These are phyloP conservation scores for Corella eumyota DNA, from an alignment of 23 tunicate species.

Conservation along the genomic window DNA sequence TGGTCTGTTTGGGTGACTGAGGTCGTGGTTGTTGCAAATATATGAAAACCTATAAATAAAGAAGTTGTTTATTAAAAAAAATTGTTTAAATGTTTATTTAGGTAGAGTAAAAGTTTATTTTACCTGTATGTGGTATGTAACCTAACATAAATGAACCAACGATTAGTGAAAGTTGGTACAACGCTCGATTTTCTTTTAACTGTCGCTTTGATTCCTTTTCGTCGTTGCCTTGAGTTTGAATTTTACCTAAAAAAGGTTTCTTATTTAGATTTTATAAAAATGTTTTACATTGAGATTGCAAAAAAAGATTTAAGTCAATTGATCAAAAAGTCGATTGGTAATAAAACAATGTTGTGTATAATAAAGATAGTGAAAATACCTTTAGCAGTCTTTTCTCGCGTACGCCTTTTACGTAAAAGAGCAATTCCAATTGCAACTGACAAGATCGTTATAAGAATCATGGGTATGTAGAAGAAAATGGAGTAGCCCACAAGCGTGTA, in stretches of 20 bases:
- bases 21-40: constrained; percentile 17
- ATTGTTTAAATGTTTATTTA: background rate
- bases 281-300: no score
- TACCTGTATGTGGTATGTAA: constrained; percentile 14
- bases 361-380: no score
- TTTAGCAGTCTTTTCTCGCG: no score
- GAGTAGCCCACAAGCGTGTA: constrained; percentile 18
- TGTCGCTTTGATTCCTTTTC: background rate
- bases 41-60: constrained; percentile 11
- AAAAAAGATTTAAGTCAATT: no score
- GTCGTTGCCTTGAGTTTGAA: background rate
- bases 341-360: no score
- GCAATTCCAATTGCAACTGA: background rate
- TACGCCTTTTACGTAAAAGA: no score
- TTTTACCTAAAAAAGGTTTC: no score
- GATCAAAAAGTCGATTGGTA: no score
- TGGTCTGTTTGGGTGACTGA: constrained; percentile 15
- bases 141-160: constrained; percentile 9
- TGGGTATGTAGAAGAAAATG: constrained; percentile 27
- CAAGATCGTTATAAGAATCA: constrained; percentile 1
- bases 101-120: background rate
- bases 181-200: constrained; percentile 4
- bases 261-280: no score
- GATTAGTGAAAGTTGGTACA: constrained; percentile 2
- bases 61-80: background rate